A percentile compares a stretch with the other conserved stretches of the same genome.
phyloP scores from a whole-genome alignment of 2,888 invertebrate genomes.

The Protodeltote pygarga region DNA sequence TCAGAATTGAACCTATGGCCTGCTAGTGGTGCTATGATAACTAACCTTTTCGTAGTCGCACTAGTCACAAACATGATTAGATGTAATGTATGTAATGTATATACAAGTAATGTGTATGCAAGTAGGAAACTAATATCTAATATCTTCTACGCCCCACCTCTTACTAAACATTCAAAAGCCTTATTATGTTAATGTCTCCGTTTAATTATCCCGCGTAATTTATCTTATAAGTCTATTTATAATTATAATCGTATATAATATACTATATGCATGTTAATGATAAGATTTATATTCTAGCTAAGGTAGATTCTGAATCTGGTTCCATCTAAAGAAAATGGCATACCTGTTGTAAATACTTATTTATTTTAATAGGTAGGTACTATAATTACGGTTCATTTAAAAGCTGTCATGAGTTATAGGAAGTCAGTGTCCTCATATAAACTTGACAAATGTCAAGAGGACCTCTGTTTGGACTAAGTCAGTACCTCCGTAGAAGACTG shows the following conservation, averaged over 20 bases:
- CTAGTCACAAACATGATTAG: too few species aligned
- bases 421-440: too few species aligned
- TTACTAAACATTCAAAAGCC: slow-evolving; percentile 14
- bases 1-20: too few species aligned
- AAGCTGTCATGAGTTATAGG: too few species aligned
- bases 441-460: too few species aligned
- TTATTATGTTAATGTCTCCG: slow-evolving; percentile 29
- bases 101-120: too few species aligned
- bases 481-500: too few species aligned
- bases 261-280: slow-evolving; percentile 3
- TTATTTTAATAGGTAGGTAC: neutral
- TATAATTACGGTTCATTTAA: neutral
- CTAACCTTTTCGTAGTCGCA: too few species aligned
- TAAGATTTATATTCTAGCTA: slow-evolving; percentile 8
- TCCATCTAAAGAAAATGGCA: slow-evolving; percentile 3
- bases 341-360: slow-evolving; percentile 6
- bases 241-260: slow-evolving; percentile 19
- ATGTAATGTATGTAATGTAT: too few species aligned
- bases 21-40: too few species aligned
- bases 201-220: slow-evolving; percentile 28
- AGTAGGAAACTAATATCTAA: slow-evolving; percentile 21
- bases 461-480: too few species aligned
- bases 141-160: slow-evolving; percentile 20
- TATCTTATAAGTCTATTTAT: slow-evolving; percentile 14
- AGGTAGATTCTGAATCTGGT: slow-evolving; percentile 2